phyloP scores from a whole-genome alignment of 2,113 vertebrate species.

The Hucho hucho region DNA sequence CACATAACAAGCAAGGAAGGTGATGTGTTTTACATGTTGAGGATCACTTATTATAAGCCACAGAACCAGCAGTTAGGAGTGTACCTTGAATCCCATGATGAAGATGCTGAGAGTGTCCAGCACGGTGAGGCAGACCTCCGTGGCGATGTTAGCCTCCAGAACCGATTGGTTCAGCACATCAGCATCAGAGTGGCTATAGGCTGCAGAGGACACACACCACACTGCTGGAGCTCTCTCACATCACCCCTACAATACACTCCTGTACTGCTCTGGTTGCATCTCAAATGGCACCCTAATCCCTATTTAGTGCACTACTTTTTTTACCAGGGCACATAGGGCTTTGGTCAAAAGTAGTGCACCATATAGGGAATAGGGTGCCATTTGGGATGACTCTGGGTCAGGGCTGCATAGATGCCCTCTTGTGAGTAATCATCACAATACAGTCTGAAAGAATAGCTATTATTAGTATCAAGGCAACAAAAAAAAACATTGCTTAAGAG shows the following conservation, averaged over 20 bases:
- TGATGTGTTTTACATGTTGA: too few species aligned
- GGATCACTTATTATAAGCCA: too few species aligned
- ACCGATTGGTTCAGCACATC: constrained; percentile 90
- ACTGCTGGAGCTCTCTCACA: constrained; percentile 42
- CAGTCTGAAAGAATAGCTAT: neutral
- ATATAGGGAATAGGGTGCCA: too few species aligned
- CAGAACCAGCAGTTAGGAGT: constrained; percentile 18
- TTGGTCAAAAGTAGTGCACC: too few species aligned
- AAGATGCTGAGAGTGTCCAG: constrained; percentile 92
- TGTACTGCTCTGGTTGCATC: too few species aligned
- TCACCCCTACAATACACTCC: neutral
- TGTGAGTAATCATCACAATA: neutral
- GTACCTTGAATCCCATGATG: constrained; percentile 95
- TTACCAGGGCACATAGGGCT: too few species aligned
- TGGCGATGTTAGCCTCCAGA: constrained; percentile 92
- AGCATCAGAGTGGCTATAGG: constrained; percentile 88
- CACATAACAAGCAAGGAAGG: neutral
- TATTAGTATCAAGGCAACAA: constrained; percentile 20
- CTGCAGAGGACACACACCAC: constrained; percentile 67
- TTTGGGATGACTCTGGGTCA: neutral
- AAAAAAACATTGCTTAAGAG: constrained; percentile 27
- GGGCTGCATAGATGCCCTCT: neutral
- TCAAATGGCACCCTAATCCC: too few species aligned
- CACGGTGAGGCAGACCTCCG: constrained; percentile 94
- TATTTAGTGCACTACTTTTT: too few species aligned